Base-by-base conservation (phyloP, 1,140 invertebrate genomes). In the Zaprionus kolodkinae region DNA sequence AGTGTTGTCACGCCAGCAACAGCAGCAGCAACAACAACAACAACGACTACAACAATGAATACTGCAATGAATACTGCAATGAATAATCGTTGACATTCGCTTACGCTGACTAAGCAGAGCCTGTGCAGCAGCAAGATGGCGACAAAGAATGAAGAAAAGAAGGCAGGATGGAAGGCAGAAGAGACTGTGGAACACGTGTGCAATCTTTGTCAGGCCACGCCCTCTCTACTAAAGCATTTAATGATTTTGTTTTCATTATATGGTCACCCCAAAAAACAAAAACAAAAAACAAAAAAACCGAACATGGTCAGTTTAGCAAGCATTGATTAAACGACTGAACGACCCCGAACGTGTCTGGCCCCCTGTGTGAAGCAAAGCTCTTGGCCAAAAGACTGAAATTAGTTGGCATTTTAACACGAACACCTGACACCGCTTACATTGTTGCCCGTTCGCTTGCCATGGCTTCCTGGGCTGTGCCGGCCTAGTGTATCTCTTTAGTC, bases 391-490 rank as follows among this genome's bases (percentile, higher is more conserved):
- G 72, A 89, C 85, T 89, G 81, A 85, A 89, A 89, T 89, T 89
- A 89, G 86, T 90, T 89, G 81, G 81, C 86, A 90, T 89, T 89
- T 88, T 89, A 89, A 90, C 85, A 90, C 85, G 86, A 89, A 74
- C 85, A 89, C 86, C 85, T 89, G 85, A 89, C 81, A 30, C 27
- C 27, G 78, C 86, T 89, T 43, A 66, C 73, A 57, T 64, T 67
- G 48, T 52, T 43, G 36, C 71, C 70, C 50, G 27, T 30, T 0
- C 6, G 27, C 21, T 21, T 30, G 27, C 27, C 27, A 30, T 64
- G 86, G 72, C 73, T 77, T 81, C 64, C 76, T 40, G 48, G 35
- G 35, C 60, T 63, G 36, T 43, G 52, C 40, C 66, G 57, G 50
- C 40, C 66, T 79, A 72, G 83, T 78, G 71, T 88, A 76, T 88